phyloP scores from a whole-genome alignment of 1,140 invertebrate genomes.

The Rhyzopertha dominica region DNA sequence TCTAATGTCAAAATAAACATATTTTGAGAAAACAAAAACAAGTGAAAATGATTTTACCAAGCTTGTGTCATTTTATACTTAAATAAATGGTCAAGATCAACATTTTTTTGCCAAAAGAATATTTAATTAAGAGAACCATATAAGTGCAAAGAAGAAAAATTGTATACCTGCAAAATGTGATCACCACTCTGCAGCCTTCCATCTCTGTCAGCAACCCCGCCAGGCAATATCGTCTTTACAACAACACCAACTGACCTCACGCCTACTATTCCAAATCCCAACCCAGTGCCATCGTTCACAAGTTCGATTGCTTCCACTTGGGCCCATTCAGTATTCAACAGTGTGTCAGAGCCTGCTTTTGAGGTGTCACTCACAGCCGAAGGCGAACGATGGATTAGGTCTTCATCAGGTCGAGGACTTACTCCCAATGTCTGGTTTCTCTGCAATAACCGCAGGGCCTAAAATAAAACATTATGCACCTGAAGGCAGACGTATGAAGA shows the following conservation, averaged over 20 bases:
- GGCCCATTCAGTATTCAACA: conserved; percentile 88
- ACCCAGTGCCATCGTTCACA: conserved; percentile 90
- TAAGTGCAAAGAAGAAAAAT: conserved; percentile 1
- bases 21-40: too few species aligned
- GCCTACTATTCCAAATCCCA: conserved; percentile 97
- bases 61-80: too few species aligned
- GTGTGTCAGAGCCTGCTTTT: conserved; percentile 65
- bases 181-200: conserved; percentile 90
- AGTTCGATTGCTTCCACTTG: conserved; percentile 94
- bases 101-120: conserved; percentile 1
- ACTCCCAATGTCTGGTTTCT: conserved; percentile 69
- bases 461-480: conserved; percentile 30
- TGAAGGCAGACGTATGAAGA: neutral
- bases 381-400: conserved; percentile 54
- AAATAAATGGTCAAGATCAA: too few species aligned
- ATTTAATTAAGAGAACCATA: neutral
- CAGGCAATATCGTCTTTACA: conserved; percentile 94
- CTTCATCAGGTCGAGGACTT: conserved; percentile 49
- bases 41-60: too few species aligned
- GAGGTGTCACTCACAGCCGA: conserved; percentile 69
- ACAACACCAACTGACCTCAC: conserved; percentile 94
- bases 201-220: conserved; percentile 92
- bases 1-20: too few species aligned
- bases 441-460: conserved; percentile 78
- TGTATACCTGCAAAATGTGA: conserved; percentile 89